These are phyloP conservation scores for Callithrix jacchus DNA, from an alignment of 2,113 vertebrate species.

Conservation along the genomic window DNA sequence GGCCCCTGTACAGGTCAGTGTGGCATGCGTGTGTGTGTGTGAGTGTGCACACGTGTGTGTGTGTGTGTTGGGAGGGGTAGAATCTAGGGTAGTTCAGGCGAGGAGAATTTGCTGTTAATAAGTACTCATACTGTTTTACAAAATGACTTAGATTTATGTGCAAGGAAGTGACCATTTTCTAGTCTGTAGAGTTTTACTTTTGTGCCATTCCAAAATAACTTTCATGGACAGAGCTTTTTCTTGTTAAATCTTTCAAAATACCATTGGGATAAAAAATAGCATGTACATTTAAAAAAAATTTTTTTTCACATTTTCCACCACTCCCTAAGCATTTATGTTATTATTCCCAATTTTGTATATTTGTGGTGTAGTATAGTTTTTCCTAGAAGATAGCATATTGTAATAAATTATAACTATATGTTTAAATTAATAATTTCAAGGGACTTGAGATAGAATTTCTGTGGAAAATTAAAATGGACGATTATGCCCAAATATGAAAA, in stretches of 20 bases:
- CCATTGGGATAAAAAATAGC: neutral
- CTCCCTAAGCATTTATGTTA: no score
- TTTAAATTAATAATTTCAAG: neutral
- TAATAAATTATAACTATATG: neutral
- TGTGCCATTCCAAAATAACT: neutral
- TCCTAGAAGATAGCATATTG: neutral
- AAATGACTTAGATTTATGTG: neutral
- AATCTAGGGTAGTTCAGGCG: neutral
- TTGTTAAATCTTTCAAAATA: neutral
- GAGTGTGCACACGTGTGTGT: neutral
- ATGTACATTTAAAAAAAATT: neutral
- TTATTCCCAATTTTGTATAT: neutral
- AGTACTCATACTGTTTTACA: neutral
- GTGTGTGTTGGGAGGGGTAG: neutral
- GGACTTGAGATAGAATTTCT: neutral
- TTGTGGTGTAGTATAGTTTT: neutral
- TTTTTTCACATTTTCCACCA: no score
- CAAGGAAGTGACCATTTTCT: neutral
- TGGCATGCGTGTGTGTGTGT: no score
- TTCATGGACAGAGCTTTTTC: neutral
- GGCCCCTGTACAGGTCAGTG: constrained; percentile 85
- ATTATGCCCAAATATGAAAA: constrained; percentile 20
- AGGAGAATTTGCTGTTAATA: neutral
- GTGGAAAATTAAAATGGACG: constrained; percentile 51
- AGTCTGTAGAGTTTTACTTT: neutral